Percentiles rank a stretch among this genome's conserved stretches.
Conservation (phyloP, 2,888 invertebrate genomes). For the Dolomedes plantarius region DNA sequence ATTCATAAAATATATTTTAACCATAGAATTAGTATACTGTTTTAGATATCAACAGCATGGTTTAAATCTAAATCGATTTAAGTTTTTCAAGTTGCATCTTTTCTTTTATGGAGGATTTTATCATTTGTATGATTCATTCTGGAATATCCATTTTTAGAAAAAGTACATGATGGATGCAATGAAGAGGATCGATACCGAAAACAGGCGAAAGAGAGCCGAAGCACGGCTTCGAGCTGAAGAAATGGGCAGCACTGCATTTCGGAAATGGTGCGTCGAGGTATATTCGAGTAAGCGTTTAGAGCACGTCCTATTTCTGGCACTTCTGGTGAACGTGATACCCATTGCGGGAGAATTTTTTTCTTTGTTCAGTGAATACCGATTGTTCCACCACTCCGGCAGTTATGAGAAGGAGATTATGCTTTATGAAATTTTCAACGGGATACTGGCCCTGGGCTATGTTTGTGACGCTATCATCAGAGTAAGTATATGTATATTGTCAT, state of each 20-base stretch:
- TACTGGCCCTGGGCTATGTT: not conserved
- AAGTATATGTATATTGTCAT: constrained; percentile 30
- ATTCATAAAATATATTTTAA: too few relatives aligned
- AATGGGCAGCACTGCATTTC: not conserved
- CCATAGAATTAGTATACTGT: too few relatives aligned
- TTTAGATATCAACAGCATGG: too few relatives aligned
- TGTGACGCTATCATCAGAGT: constrained; percentile 15
- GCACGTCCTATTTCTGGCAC: not conserved
- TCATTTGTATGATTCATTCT: too few relatives aligned
- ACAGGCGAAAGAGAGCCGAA: not conserved
- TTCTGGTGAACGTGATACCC: constrained; percentile 32
- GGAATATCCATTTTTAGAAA: constrained; percentile 32
- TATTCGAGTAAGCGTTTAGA: not conserved
- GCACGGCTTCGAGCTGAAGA: not conserved
- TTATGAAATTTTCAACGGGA: constrained; percentile 19
- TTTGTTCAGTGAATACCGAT: not conserved
- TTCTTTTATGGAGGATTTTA: too few relatives aligned
- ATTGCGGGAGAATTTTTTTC: not conserved
- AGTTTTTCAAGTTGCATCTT: too few relatives aligned
- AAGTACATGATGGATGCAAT: not conserved
- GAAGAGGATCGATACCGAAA: not conserved
- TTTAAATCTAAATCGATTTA: too few relatives aligned
- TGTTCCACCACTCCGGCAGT: not conserved
- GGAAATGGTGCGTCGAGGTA: constrained; percentile 10
- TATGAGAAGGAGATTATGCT: not conserved